Conservation (phyloP, 2,797 vertebrate genomes). For the Champsocephalus gunnari region DNA sequence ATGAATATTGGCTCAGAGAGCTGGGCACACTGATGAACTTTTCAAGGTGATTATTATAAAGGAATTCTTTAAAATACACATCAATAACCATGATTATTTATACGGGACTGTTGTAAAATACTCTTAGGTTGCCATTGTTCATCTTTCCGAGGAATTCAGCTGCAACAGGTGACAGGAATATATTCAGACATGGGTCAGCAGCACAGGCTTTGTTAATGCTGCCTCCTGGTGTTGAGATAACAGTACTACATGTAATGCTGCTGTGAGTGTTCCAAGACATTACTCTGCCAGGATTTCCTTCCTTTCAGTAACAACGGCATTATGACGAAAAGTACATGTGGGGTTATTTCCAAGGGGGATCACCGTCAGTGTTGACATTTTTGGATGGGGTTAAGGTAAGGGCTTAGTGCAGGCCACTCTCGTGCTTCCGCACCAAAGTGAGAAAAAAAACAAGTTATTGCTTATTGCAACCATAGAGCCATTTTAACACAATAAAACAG, state of each 20-base stretch:
- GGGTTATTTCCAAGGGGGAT: too few species aligned
- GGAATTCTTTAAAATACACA: neutral
- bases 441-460: too few species aligned
- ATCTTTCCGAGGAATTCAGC: neutral
- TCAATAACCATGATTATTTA: neutral
- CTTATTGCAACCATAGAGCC: too few species aligned
- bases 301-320: neutral
- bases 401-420: too few species aligned
- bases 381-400: too few species aligned
- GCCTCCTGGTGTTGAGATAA: slow-evolving; percentile 31
- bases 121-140: neutral
- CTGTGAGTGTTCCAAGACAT: too few species aligned
- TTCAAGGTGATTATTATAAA: neutral
- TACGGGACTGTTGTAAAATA: neutral
- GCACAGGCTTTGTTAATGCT: slow-evolving; percentile 6
- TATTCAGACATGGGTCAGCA: neutral
- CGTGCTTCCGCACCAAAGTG: too few species aligned
- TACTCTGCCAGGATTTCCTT: neutral
- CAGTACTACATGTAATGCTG: neutral
- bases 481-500: too few species aligned
- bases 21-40: neutral
- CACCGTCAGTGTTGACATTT: too few species aligned
- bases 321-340: too few species aligned
- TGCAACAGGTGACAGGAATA: slow-evolving; percentile 35
- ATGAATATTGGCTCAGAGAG: too few species aligned